phyloP scores from a whole-genome alignment of 2,113 vertebrate species.

The Apodemus speciosus region DNA sequence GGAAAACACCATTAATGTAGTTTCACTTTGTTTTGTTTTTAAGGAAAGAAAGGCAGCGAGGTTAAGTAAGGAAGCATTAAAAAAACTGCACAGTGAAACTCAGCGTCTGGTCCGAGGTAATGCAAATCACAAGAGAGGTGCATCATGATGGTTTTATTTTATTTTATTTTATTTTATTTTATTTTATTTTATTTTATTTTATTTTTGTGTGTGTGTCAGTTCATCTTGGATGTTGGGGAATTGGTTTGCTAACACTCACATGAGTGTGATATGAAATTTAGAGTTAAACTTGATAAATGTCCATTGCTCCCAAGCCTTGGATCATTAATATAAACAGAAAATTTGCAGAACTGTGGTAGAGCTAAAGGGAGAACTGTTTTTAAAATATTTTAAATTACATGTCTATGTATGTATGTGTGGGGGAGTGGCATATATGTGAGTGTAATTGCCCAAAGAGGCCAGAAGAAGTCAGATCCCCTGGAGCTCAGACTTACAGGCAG shows the following conservation, averaged over 20 bases:
- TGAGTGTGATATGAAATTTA: conserved; percentile 44
- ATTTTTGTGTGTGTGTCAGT: neutral
- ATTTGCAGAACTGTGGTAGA: neutral
- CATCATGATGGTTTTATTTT: conserved; percentile 28
- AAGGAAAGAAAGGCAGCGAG: conserved; percentile 96
- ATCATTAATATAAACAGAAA: conserved; percentile 35
- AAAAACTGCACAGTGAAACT: conserved; percentile 95
- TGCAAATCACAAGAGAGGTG: conserved; percentile 53
- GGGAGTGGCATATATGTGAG: neutral
- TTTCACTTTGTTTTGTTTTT: conserved; percentile 74
- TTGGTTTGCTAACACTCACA: neutral
- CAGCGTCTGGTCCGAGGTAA: conserved; percentile 96
- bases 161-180: too few relatives aligned
- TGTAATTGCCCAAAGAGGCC: neutral
- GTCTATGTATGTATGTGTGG: neutral
- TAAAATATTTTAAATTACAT: neutral
- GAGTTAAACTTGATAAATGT: conserved; percentile 38
- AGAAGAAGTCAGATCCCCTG: neutral
- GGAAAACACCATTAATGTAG: conserved; percentile 41
- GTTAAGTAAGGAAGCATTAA: conserved; percentile 94
- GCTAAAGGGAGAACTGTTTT: neutral
- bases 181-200: too few relatives aligned
- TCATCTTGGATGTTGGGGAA: neutral
- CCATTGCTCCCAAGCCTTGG: conserved; percentile 42
- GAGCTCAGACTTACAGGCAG: neutral